Evolutionary conservation across 37 sponge, comb jelly and placozoan species (phyloP), one percentile per base, ranked within the genome.

Genomic region (Halisarca cf. caerulea): DNA sequence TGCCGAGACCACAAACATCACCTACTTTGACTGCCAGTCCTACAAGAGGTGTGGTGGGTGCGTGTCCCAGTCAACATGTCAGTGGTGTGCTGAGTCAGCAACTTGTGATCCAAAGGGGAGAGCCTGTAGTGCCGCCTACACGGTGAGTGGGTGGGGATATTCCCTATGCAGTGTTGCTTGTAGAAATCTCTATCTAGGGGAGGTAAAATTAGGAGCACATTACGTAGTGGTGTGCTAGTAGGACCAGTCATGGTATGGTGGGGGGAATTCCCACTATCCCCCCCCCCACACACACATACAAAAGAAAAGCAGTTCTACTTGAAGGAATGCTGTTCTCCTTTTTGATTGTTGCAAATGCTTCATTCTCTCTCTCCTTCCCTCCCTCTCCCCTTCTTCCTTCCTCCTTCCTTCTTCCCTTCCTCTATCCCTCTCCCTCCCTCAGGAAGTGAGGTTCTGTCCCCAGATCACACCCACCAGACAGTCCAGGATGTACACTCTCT

Each of bases 1-100:
- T 17, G 33, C 34, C 15, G 25, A 5, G 6, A 44, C 77, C 2
- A 37, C 38, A 17, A 1, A 4, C 1, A 11, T 74, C 43, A 74
- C 42, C 1, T 74, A 44, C 9, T 74, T 74, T 74, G 77, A 74
- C 44, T 74, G 77, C 36, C 77, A 37, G 25, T 40, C 77, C 15
- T 74, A n/a, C 36, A 37, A 2, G 11, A 74, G 77, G 43, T 74
- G 77, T 74, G 45, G 20, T 74, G 25, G 2, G 21, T 74, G 77
- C 6, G 77, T 74, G 15, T n/a, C 39, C 24, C 77, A 74, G 45
- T 33, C 8, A 1, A 74, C 77, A 2, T 74, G 77, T 6, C 44
- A 74, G 77, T 74, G 77, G 77, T 74, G 77, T 38, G n/a, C 77
- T 18, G 41, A 37, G 8, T 33, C 30, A n/a, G 24, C 36, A 40